phyloP scores from a whole-genome alignment of 2,113 vertebrate species.

The Sapajus apella region DNA sequence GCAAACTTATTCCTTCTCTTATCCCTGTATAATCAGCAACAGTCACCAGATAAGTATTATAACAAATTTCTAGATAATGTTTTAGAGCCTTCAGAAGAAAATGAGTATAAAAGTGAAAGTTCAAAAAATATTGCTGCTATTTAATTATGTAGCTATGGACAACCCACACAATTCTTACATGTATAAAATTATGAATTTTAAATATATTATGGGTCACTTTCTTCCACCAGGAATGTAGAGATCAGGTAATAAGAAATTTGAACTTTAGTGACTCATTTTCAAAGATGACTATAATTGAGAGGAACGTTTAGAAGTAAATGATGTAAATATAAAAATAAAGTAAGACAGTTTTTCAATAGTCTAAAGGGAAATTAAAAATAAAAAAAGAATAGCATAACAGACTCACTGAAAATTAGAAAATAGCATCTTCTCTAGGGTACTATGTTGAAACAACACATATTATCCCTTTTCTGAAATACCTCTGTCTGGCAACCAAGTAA shows the following conservation, averaged over 20 bases:
- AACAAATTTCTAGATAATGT: not conserved
- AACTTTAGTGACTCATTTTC: not conserved
- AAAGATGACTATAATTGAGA: not conserved
- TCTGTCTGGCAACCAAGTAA: not conserved
- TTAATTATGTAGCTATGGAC: not conserved
- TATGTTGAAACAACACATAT: not conserved
- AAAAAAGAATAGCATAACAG: not conserved
- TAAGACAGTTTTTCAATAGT: not conserved
- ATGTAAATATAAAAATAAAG: slow-evolving; percentile 3
- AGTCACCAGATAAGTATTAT: not conserved
- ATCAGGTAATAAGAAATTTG: not conserved
- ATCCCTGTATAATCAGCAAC: not conserved
- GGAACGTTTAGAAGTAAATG: not conserved
- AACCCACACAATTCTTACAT: not conserved
- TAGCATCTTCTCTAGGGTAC: not conserved
- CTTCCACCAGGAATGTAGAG: not conserved
- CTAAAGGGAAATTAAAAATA: not conserved
- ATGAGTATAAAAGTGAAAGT: not conserved
- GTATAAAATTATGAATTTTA: not conserved
- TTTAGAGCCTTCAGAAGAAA: not conserved
- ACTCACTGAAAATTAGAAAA: not conserved
- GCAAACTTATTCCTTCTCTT: not conserved
- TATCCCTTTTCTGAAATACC: not conserved
- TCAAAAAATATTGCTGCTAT: not conserved
- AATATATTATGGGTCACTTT: not conserved